Base-by-base conservation (phyloP, 2,113 vertebrate genomes). In the Stercorarius parasiticus region DNA sequence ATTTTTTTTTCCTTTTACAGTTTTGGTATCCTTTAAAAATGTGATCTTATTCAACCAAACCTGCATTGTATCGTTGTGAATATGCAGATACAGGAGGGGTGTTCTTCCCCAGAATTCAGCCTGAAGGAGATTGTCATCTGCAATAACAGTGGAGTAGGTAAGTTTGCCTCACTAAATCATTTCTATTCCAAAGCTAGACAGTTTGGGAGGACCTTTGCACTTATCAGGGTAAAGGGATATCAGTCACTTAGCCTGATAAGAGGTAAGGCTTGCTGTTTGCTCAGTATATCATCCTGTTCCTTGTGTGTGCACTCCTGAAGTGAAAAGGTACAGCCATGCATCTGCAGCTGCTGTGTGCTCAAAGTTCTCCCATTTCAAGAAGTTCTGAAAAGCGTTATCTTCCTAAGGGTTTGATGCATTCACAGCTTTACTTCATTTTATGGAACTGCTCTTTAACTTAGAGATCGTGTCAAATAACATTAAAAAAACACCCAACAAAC, bases 11-110 rank as follows among this genome's bases (percentile, higher is more conserved):
- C 7, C 1, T 26, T 70, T 32, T 55, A 17, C 22, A 77, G 29
- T 74, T 82, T 70, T 52, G 15, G 3, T 59, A 49, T 59, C 69
- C 56, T 65, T 43, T 91, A 59, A 42, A 80, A 42, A 26, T 18
- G 16, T n/a, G 9, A 49, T 43, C 36, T 74, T 64, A 17, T 56
- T 76, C n/a, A 79, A 38, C 3, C 6, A 56, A 83, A 49, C 19
- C 23, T 69, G 13, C 6, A 40, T 12, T 4, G 0, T 53, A 34
- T 40, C 2, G 0, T 42, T 69, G 22, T 52, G 10, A 82, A 45
- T 83, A 50, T 38, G 6, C 27, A 81, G 69, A 52, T 47, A n/a
- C 3, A 2, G 1, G 4, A 5, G 2, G 7, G 1, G 8, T 21
- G 13, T 11, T 59, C 22, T 69, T 80, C 17, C 61, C 9, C 11